Evolutionary conservation across 2,797 vertebrate genomes (phyloP), one percentile per base, ranked within the genome.

Genomic region (Clarias fuscus): DNA sequence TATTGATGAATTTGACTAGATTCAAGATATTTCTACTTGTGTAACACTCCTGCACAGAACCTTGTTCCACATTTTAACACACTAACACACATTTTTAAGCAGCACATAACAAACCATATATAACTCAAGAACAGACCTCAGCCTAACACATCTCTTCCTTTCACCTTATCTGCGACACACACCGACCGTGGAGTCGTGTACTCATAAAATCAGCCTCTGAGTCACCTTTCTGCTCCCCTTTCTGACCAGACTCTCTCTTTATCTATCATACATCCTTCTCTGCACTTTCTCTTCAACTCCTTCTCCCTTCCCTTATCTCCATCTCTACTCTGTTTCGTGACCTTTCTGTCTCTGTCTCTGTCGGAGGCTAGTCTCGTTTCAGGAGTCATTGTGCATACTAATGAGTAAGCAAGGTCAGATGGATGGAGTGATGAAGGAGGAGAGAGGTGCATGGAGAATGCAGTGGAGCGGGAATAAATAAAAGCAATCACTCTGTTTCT

Each of bases 321-420:
- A 58, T 85, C 20, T 70, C 30, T 78, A 43, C 67, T 86, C 62
- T 76, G 62, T 65, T 62, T 75, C 58, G 13, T 82, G 80, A 68
- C 64, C 80, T 68, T 68, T 33, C 80, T 68, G n/a, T 85, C 10
- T 78, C 53, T 40, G 27, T 22, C 7, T 87, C 18, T 70, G 13
- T 81, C 7, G 30, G 70, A 71, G 67, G 84, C 64, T 71, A 53
- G 37, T 75, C 86, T 85, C 13, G 24, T 30, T 78, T 62, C 30
- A 62, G 67, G 77, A 18, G 71, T 56, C 37, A 64, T 40, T 13
- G 71, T 84, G 76, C 87, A 90, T 89, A 85, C 88, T 88, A 85
- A 91, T 88, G 73, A 53, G n/a, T 61, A 85, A 61, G 75, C 67
- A 84, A 83, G 53, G 81, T 82, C 64, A 65, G 84, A 82, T 76